A percentile compares a stretch with the other conserved stretches of the same genome.
Conservation (phyloP, 2,888 invertebrate genomes). For the Lutraria lutraria region DNA sequence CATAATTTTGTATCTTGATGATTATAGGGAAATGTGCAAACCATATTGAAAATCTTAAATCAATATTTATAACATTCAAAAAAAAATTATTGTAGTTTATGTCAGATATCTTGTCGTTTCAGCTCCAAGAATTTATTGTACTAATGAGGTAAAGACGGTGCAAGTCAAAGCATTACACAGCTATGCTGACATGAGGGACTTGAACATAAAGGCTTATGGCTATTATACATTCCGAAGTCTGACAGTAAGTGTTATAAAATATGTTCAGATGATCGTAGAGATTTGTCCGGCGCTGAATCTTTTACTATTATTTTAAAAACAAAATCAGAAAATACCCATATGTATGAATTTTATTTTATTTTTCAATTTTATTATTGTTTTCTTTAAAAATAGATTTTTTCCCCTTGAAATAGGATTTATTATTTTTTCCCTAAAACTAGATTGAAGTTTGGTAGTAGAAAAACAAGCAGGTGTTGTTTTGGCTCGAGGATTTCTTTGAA, state of each 20-base stretch:
- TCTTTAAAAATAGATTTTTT: background rate
- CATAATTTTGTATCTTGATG: too few species aligned
- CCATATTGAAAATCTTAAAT: background rate
- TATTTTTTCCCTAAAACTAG: background rate
- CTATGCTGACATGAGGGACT: conserved; percentile 11
- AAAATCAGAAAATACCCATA: background rate
- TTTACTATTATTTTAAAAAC: background rate
- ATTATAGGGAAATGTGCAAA: background rate
- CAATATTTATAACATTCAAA: background rate
- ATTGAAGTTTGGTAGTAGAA: too few species aligned
- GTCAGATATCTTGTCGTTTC: background rate
- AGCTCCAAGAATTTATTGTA: conserved; percentile 29
- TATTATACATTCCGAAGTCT: background rate
- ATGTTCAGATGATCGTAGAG: background rate
- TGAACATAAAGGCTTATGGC: conserved; percentile 8
- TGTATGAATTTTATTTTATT: too few species aligned
- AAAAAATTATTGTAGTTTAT: background rate
- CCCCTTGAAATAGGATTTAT: too few species aligned
- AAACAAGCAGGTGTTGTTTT: background rate
- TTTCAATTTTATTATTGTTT: background rate
- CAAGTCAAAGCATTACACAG: too few species aligned
- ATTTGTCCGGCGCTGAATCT: background rate
- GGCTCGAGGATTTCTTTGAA: background rate
- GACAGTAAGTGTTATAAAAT: background rate
- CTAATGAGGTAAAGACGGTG: background rate